phyloP scores from a whole-genome alignment of 2,888 invertebrate species.

The Troides oblongomaculatus region DNA sequence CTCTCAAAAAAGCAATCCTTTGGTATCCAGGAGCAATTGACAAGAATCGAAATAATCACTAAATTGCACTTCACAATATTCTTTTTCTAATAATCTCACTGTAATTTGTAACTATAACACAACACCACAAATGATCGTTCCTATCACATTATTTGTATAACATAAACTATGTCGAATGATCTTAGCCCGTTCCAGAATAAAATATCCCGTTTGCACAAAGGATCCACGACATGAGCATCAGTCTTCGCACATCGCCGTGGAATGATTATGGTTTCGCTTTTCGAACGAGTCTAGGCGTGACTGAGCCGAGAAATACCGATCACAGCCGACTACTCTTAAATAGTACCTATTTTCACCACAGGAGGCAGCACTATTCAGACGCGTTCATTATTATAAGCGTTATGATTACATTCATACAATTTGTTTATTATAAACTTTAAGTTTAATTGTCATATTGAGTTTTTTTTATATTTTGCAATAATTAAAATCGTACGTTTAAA shows the following conservation, averaged over 20 bases:
- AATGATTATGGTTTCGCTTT: conserved; percentile 77
- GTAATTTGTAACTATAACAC: conserved; percentile 61
- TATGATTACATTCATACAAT: conserved; percentile 4
- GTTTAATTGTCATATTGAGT: too few species aligned
- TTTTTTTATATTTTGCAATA: too few species aligned
- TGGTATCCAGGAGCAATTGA: conserved; percentile 64
- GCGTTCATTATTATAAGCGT: conserved; percentile 43
- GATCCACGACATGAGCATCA: conserved; percentile 77
- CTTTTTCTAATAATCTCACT: conserved; percentile 58
- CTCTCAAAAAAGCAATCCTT: conserved; percentile 69
- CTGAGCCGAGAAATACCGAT: conserved; percentile 71
- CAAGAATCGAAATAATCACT: conserved; percentile 56
- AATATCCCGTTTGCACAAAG: conserved; percentile 69
- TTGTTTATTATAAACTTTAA: too few species aligned
- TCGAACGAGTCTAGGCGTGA: conserved; percentile 80
- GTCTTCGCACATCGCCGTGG: conserved; percentile 77
- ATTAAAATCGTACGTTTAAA: too few species aligned
- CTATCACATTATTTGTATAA: conserved; percentile 70
- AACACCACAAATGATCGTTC: conserved; percentile 67
- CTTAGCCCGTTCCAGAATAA: conserved; percentile 67
- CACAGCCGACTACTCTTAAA: conserved; percentile 46
- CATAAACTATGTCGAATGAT: conserved; percentile 59
- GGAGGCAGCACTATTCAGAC: conserved; percentile 50
- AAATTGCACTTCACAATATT: conserved; percentile 68
- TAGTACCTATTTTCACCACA: conserved; percentile 40